phyloP scores from a whole-genome alignment of 2,113 vertebrate species.

The Todiramphus saurophagus region DNA sequence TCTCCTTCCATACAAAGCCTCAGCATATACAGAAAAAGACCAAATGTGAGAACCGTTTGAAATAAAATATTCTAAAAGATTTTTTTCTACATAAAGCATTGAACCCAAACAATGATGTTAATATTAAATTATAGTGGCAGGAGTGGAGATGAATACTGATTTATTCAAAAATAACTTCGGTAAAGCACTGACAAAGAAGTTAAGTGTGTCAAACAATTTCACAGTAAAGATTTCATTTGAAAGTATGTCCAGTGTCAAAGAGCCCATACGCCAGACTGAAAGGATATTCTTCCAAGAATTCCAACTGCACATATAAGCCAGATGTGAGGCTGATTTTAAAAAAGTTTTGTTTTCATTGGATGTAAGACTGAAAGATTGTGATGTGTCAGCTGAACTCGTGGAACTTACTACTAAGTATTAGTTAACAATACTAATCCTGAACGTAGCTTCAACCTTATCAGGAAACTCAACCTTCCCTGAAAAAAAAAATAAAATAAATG shows the following conservation, averaged over 20 bases:
- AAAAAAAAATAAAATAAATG: not conserved
- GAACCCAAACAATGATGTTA: constrained; percentile 40
- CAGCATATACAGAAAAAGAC: not conserved
- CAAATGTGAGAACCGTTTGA: not conserved
- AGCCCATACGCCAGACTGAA: constrained; percentile 1
- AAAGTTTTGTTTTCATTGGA: constrained; percentile 51
- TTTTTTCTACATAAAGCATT: not conserved
- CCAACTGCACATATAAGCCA: constrained; percentile 42
- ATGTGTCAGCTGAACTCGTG: constrained; percentile 47
- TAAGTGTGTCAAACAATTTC: constrained; percentile 41
- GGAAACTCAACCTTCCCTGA: not conserved
- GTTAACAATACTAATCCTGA: constrained; percentile 24
- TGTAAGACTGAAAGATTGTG: constrained; percentile 21
- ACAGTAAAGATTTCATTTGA: constrained; percentile 23
- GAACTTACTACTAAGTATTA: constrained; percentile 26
- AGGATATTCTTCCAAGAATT: constrained; percentile 63
- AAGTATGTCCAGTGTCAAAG: constrained; percentile 40
- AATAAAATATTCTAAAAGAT: not conserved
- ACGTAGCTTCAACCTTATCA: constrained; percentile 1
- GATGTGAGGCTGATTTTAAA: constrained; percentile 49
- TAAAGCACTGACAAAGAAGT: constrained; percentile 48
- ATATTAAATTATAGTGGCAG: constrained; percentile 28
- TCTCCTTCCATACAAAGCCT: not conserved
- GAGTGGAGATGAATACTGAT: constrained; percentile 20
- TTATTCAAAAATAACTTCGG: constrained; percentile 23